Evolutionary conservation across 1,140 invertebrate species (phyloP).

Genomic region (Drosophila gunungcola): DNA sequence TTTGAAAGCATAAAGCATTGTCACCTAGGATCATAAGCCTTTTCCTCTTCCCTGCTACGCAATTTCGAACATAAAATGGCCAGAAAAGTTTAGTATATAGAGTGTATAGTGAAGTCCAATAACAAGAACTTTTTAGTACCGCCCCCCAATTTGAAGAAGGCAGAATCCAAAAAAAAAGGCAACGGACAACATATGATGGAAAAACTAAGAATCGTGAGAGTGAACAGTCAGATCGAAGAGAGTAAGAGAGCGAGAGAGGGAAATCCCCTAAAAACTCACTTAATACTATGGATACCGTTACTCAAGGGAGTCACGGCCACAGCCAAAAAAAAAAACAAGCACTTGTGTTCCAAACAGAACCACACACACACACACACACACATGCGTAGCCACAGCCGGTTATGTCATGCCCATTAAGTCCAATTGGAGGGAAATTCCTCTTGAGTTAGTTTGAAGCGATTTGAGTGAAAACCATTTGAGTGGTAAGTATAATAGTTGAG

Average conservation of each 20-base stretch:
- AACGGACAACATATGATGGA: too few species aligned
- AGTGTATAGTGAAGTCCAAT: too few species aligned
- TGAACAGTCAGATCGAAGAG: slow-evolving; percentile 5
- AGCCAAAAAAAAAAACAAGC: slow-evolving; percentile 39
- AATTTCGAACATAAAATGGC: too few species aligned
- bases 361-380: slow-evolving; percentile 11
- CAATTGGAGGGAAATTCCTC: slow-evolving; percentile 48
- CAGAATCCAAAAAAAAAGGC: not conserved
- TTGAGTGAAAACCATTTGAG: slow-evolving; percentile 26
- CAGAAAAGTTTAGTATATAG: too few species aligned
- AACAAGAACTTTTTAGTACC: not conserved
- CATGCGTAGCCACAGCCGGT: slow-evolving; percentile 35
- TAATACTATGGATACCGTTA: slow-evolving; percentile 81
- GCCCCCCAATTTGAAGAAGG: slow-evolving; percentile 4
- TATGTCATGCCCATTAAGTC: slow-evolving; percentile 63
- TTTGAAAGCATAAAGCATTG: too few species aligned
- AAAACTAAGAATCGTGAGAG: slow-evolving; percentile 20
- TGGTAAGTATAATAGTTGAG: too few species aligned
- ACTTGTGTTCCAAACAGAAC: slow-evolving; percentile 51
- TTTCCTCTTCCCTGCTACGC: too few species aligned
- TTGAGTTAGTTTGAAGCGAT: slow-evolving; percentile 35
- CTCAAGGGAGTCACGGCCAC: slow-evolving; percentile 67
- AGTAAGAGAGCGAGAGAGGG: slow-evolving; percentile 11
- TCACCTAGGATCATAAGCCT: too few species aligned
- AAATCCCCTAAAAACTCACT: slow-evolving; percentile 54